Base-by-base conservation (phyloP, 1,140 invertebrate genomes). In the Drosophila sucinea region DNA sequence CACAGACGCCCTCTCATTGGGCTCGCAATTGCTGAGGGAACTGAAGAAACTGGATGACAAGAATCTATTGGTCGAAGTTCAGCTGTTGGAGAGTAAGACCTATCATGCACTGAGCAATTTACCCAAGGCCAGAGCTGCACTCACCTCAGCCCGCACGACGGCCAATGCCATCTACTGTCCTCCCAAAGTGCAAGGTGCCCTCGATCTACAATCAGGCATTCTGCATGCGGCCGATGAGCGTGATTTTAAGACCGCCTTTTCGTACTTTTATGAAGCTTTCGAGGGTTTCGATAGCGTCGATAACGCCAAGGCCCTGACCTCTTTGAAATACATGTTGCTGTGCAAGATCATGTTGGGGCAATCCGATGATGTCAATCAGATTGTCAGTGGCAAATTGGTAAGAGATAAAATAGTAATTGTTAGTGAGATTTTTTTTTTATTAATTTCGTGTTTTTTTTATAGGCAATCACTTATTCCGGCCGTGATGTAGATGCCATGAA, bases 241-340 rank as follows among this genome's bases (percentile, higher is more conserved):
- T 90, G 99, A 99, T 91, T 99, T 99, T 92, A 99, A 99, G 94
- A 99, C 99, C 78, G 99, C 99, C 40, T 99, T 99, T 93, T 99
- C 99, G 41, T 99, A 99, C 92, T 99, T 99, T 92, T 99, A 99
- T 93, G 99, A 99, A 94, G 99, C 99, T 40, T 99, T 99, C 93
- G 99, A 99, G 94, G 98, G 98, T 72, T 99, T 98, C 93, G 98
- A 99, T 92, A 98, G 97, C 77, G 96, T 98, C 27, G 98, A 99
- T 89, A 96, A 95, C 86, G 95, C 95, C 10, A 98, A 98, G 92
- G 98, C 99, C 7, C 92, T 99, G 2, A 97, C 95, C 44, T 97
- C 98, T 25, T 93, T 99, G 1, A 99, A 99, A 92, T 99, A 99
- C 92, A 99, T 99, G 99, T 94, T 99, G 67, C 92, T 99, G 56